phyloP scores from a whole-genome alignment of 2,888 invertebrate genomes.

The Bugula neritina region DNA sequence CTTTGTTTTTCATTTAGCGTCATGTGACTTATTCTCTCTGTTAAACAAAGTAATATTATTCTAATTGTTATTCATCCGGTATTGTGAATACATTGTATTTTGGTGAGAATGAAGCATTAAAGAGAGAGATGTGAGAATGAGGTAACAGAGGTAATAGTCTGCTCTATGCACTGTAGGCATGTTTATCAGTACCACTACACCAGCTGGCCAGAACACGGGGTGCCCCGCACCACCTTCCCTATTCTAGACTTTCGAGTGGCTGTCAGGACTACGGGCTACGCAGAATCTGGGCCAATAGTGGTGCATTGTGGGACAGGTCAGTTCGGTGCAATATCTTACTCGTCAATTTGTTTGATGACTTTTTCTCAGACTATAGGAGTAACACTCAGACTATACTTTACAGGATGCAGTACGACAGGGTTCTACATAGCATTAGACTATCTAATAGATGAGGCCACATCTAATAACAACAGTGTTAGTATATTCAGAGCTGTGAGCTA shows the following conservation, averaged over 20 bases:
- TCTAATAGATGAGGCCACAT: slow-evolving; percentile 45
- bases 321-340: background rate
- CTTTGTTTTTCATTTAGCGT: too few species aligned
- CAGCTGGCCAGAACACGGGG: slow-evolving; percentile 50
- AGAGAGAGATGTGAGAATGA: too few species aligned
- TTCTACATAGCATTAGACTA: slow-evolving; percentile 50
- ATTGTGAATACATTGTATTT: too few species aligned
- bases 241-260: slow-evolving; percentile 43
- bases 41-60: too few species aligned
- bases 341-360: too few species aligned
- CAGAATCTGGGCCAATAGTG: slow-evolving; percentile 37
- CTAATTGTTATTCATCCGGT: too few species aligned
- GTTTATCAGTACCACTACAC: slow-evolving; percentile 44
- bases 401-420: slow-evolving; percentile 47
- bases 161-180: slow-evolving; percentile 14
- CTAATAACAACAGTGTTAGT: slow-evolving; percentile 43
- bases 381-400: background rate
- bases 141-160: too few species aligned
- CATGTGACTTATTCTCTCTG: too few species aligned
- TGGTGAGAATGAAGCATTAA: too few species aligned
- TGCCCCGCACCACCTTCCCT: slow-evolving; percentile 45
- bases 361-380: background rate
- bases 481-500: slow-evolving; percentile 41
- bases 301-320: slow-evolving; percentile 49
- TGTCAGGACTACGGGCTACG: slow-evolving; percentile 29